Conservation (phyloP, 2,113 vertebrate genomes). For the Gymnorhina tibicen region DNA sequence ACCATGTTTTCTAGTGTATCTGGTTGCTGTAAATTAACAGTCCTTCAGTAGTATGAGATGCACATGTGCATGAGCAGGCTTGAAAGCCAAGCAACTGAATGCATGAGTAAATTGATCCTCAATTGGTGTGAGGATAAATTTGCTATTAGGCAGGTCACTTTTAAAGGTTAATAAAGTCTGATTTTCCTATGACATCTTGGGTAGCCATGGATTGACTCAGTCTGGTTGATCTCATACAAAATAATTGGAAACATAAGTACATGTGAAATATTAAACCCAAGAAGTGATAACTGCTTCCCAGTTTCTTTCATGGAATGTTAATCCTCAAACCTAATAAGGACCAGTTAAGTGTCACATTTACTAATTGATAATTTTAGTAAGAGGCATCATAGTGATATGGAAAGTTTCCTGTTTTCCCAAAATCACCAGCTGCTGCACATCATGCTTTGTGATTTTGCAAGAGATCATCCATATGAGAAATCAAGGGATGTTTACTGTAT, state of each 20-base stretch:
- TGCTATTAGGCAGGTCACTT: not conserved
- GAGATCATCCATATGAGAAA: not conserved
- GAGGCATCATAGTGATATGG: not conserved
- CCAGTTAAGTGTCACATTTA: not conserved
- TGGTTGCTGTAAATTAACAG: not conserved
- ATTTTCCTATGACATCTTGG: not conserved
- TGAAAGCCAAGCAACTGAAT: not conserved
- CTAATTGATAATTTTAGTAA: not conserved
- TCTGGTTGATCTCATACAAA: not conserved
- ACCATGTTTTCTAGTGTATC: not conserved
- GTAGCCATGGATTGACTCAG: not conserved
- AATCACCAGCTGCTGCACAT: not conserved
- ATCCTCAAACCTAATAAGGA: not conserved
- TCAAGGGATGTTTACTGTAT: not conserved
- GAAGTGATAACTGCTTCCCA: not conserved
- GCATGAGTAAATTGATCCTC: accelerated
- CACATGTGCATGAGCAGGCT: not conserved
- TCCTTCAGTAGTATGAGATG: not conserved
- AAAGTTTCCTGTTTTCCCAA: not conserved
- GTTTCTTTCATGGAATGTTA: not conserved
- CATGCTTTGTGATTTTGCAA: not conserved
- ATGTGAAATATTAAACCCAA: not conserved
- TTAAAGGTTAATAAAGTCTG: not conserved
- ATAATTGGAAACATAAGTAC: not conserved
- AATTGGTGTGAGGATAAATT: not conserved